Conservation (phyloP, 2,797 vertebrate species). For the Characodon lateralis region DNA sequence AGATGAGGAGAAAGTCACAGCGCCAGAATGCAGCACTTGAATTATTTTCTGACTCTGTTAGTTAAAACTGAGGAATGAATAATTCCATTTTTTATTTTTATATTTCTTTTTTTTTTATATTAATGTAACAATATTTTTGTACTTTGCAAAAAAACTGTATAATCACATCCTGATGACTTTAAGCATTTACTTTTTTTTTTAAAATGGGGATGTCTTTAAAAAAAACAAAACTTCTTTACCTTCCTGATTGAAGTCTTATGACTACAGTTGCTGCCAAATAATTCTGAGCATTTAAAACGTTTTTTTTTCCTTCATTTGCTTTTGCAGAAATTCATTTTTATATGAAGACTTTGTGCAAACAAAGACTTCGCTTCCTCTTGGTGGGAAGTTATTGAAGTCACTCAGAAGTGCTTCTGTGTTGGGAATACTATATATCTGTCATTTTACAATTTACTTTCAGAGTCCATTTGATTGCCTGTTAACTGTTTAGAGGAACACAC, state of each 20-base stretch:
- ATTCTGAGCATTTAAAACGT: background rate
- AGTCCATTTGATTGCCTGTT: background rate
- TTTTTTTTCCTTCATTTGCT: conserved; percentile 3
- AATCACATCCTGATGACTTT: background rate
- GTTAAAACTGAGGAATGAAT: background rate
- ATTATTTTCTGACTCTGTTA: conserved; percentile 8
- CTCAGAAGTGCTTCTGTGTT: background rate
- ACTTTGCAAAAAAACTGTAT: background rate
- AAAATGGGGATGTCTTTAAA: background rate
- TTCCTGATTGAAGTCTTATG: too few relatives aligned
- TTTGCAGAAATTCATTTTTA: background rate
- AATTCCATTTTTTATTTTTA: background rate
- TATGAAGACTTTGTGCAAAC: background rate
- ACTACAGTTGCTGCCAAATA: background rate
- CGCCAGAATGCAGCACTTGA: conserved; percentile 15
- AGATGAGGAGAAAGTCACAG: conserved; percentile 60
- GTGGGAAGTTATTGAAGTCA: background rate
- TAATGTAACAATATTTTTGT: conserved; percentile 1
- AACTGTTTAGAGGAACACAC: too few relatives aligned
- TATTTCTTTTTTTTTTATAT: background rate
- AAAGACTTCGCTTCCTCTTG: background rate
- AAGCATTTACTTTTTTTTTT: background rate
- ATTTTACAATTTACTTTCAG: background rate
- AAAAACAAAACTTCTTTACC: background rate
- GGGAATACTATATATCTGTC: background rate